Percentiles rank a stretch among this genome's conserved stretches.
Evolutionary conservation across 2,113 vertebrate species (phyloP).

Genomic region (Elanus axillaris): DNA sequence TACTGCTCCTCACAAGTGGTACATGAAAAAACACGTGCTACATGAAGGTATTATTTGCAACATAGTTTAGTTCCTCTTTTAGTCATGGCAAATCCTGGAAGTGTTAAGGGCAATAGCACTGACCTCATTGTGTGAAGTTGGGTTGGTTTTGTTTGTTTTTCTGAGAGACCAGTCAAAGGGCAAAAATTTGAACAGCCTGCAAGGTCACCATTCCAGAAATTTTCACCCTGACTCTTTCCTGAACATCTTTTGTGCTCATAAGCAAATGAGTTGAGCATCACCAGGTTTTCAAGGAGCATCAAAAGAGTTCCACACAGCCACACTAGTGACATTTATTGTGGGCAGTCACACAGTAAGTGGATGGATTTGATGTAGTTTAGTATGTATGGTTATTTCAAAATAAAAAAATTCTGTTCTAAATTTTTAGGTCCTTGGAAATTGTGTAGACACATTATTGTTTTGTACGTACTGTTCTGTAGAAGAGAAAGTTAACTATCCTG

Average conservation of each 20-base stretch:
- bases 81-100: neutral
- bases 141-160: neutral
- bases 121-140: neutral
- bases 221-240: neutral
- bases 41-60: neutral
- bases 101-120: neutral
- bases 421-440: neutral
- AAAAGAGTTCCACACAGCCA: neutral
- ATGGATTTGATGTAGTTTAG: neutral
- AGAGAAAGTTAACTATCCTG: neutral
- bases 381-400: neutral
- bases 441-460: neutral
- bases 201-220: neutral
- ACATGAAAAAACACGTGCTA: neutral
- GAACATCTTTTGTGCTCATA: neutral
- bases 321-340: neutral
- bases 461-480: neutral
- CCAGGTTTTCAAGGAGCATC: neutral
- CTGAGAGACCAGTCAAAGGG: neutral
- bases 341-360: neutral
- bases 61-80: neutral
- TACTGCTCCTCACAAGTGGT: neutral
- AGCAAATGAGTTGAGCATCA: neutral
- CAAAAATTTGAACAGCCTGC: neutral
- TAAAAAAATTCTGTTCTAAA: neutral